These are phyloP conservation scores for Calonectris borealis DNA, from an alignment of 2,113 vertebrate genomes.

Conservation along the genomic window DNA sequence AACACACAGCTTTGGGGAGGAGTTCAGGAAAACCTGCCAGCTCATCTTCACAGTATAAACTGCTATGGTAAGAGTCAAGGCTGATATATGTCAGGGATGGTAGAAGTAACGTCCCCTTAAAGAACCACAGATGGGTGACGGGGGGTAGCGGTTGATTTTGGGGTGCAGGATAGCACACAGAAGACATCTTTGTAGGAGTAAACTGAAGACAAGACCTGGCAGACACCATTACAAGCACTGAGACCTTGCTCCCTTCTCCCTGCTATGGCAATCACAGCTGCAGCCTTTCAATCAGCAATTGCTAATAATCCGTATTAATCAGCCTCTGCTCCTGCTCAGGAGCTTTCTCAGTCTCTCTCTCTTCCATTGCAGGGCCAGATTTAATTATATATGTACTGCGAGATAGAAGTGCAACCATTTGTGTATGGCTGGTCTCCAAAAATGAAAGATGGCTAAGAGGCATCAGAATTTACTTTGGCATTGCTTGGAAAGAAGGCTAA, in stretches of 20 bases:
- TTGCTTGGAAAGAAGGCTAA: neutral
- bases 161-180: neutral
- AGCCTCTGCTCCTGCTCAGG: slow-evolving; percentile 10
- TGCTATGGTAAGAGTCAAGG: neutral
- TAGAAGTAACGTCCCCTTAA: neutral
- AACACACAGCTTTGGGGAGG: neutral
- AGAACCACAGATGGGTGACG: neutral
- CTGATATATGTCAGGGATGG: neutral
- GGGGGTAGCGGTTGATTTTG: neutral
- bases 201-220: neutral
- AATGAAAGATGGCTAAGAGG: neutral
- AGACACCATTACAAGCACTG: neutral
- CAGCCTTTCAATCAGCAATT: slow-evolving; percentile 19
- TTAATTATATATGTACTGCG: neutral
- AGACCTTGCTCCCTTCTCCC: neutral
- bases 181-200: neutral
- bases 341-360: neutral
- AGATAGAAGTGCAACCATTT: neutral
- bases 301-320: slow-evolving; percentile 33
- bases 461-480: neutral
- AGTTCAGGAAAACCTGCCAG: neutral
- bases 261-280: neutral
- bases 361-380: neutral
- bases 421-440: neutral
- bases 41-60: neutral